phyloP scores from a whole-genome alignment of 1,140 invertebrate genomes.

The Metaphire vulgaris region DNA sequence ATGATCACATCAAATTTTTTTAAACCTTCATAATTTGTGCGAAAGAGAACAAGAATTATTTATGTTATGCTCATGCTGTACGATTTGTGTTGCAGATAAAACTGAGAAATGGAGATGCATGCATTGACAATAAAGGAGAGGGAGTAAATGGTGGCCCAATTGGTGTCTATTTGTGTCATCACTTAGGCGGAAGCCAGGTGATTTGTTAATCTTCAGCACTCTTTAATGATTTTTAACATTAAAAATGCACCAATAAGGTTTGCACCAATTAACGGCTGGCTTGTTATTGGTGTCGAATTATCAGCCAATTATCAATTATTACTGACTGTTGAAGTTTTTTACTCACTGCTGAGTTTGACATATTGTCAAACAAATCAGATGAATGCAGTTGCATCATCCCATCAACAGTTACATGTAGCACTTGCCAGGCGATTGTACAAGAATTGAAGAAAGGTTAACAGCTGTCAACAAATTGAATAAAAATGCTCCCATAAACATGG shows the following conservation, averaged over 20 bases:
- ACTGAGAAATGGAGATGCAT: conserved; percentile 54
- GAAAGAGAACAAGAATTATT: too few relatives aligned
- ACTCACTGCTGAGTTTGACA: neutral
- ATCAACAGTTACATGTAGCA: too few relatives aligned
- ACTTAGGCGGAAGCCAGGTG: conserved; percentile 88
- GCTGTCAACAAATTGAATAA: too few relatives aligned
- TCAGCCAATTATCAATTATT: neutral
- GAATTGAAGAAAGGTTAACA: too few relatives aligned
- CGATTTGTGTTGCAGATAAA: too few relatives aligned
- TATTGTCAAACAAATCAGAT: neutral
- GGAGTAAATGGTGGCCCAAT: conserved; percentile 40
- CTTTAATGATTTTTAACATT: neutral
- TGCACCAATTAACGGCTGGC: neutral
- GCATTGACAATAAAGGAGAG: conserved; percentile 83
- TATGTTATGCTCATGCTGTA: too few relatives aligned
- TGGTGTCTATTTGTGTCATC: conserved; percentile 78
- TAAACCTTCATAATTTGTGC: too few relatives aligned
- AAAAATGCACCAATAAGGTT: neutral
- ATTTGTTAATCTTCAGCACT: neutral
- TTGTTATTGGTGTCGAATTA: neutral
- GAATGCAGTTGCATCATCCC: too few relatives aligned
- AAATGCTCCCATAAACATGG: neutral
- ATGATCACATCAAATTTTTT: too few relatives aligned
- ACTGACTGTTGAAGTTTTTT: neutral
- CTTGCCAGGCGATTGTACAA: too few relatives aligned